These are phyloP conservation scores for Zelostemma sp. DNA, from an alignment of 1,140 invertebrate species.

Conservation along the genomic window DNA sequence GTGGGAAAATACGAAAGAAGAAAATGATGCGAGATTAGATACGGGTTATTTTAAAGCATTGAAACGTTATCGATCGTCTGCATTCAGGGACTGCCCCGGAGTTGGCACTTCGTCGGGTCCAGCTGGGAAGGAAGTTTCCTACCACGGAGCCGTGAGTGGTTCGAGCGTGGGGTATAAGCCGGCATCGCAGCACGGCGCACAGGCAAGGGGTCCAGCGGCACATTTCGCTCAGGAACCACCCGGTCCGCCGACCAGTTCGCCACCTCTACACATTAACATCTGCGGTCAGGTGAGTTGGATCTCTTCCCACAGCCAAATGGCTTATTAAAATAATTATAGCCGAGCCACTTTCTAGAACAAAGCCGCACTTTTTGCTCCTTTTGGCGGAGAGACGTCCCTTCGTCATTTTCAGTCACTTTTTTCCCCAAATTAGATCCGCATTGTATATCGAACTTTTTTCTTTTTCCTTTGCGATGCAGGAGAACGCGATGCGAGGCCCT, in stretches of 20 bases:
- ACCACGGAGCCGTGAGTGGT: conserved; percentile 62
- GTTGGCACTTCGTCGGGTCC: conserved; percentile 63
- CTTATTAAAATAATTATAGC: conserved; percentile 38
- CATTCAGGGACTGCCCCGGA: conserved; percentile 59
- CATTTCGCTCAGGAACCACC: conserved; percentile 61
- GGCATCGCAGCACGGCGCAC: conserved; percentile 60
- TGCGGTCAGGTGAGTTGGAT: conserved; percentile 63
- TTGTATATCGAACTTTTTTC: background rate
- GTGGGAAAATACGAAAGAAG: too few relatives aligned
- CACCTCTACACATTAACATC: conserved; percentile 69
- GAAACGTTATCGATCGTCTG: conserved; percentile 1
- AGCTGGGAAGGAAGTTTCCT: conserved; percentile 62
- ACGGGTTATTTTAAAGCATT: background rate
- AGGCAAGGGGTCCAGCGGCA: conserved; percentile 56
- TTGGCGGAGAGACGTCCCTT: background rate
- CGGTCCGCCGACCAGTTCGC: conserved; percentile 60
- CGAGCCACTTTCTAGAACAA: conserved; percentile 30
- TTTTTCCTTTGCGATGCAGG: conserved; percentile 42
- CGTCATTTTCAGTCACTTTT: background rate
- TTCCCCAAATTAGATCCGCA: background rate
- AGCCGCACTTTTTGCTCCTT: conserved; percentile 12
- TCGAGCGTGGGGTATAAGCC: conserved; percentile 62
- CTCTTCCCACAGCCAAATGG: conserved; percentile 28
- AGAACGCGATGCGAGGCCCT: conserved; percentile 65
- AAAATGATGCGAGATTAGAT: background rate